Base-by-base conservation (phyloP, 2,797 vertebrate genomes). In the Alcedo atthis region DNA sequence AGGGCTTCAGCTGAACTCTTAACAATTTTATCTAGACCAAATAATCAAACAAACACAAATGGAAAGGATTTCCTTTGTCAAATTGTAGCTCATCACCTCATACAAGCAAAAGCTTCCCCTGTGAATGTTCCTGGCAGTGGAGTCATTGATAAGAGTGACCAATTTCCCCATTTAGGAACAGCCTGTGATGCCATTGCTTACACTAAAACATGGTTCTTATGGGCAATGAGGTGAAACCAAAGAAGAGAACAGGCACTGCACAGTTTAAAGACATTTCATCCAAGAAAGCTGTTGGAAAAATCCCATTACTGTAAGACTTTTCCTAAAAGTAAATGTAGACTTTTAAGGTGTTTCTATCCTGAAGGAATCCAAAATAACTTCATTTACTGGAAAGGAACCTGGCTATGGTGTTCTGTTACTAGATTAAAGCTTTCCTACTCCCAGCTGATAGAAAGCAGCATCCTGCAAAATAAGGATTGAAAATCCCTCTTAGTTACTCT, bases 21-120 rank as follows among this genome's bases (percentile, higher is more conserved):
- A 86, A 85, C 51, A 81, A 81, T 89, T 66, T 90, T 85, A 87
- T 67, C 67, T 78, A 70, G 46, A 89, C 75, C 14, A 89, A 91
- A 42, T 48, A 87, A 95, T 68, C 35, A 93, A 83, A 82, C 15
- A 13, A 49, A 66, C 35, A 66, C 42, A 82, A 96, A 69, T 28
- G 33, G 62, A 77, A 90, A 87, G 58, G 10, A 46, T 92, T 94
- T 93, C 40, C 58, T 93, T 59, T 79, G 55, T 61, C 76, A 76
- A 85, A 74, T 85, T 87, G n/a, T 22, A 78, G 53, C 9, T 35
- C 62, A 89, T 69, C 43, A 76, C 25, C 21, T 69, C 3, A 7
- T 40, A 26, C 25, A 74, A 78, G 59, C 37, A 91, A 95, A 89
- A 85, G 9, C 11, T 54, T 87, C 55, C 20, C 4, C 32, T 61